A percentile compares a stretch with the other conserved stretches of the same genome.
Conservation (phyloP, 2,888 invertebrate genomes). For the Lycaena phlaeas region DNA sequence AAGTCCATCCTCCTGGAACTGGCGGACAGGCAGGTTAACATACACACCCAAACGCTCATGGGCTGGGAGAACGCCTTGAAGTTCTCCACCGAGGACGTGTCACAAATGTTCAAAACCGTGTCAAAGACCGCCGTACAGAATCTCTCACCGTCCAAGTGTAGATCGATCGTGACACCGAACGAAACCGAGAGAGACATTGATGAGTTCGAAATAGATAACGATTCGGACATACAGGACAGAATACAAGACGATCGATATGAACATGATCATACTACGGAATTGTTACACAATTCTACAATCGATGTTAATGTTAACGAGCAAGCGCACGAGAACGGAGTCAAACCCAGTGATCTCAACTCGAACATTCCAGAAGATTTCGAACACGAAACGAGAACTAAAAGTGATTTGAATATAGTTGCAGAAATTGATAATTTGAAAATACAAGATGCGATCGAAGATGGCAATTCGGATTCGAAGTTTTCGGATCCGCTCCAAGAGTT, state of each 20-base stretch:
- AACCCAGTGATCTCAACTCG: background rate
- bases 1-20: slow-evolving; percentile 42
- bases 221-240: slow-evolving; percentile 20
- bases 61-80: slow-evolving; percentile 52
- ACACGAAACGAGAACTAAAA: slow-evolving; percentile 1
- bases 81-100: slow-evolving; percentile 36
- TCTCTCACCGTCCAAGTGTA: slow-evolving; percentile 42
- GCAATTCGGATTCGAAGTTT: slow-evolving; percentile 16
- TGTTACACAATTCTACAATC: background rate
- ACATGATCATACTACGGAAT: background rate
- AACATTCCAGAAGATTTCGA: background rate
- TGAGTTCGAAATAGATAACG: slow-evolving; percentile 32
- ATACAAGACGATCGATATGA: slow-evolving; percentile 8
- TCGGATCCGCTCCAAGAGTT: slow-evolving; percentile 44
- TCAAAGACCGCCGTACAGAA: slow-evolving; percentile 53
- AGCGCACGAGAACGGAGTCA: background rate
- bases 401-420: slow-evolving; percentile 1
- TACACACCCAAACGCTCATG: slow-evolving; percentile 36
- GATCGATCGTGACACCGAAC: slow-evolving; percentile 31
- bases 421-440: slow-evolving; percentile 6
- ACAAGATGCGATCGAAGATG: slow-evolving; percentile 13
- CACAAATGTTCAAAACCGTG: slow-evolving; percentile 54
- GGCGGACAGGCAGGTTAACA: slow-evolving; percentile 41
- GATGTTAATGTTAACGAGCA: background rate
- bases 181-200: slow-evolving; percentile 43